A percentile compares a stretch with the other conserved stretches of the same genome.
Conservation (phyloP, 2,888 invertebrate species). For the Erebia palarica region DNA sequence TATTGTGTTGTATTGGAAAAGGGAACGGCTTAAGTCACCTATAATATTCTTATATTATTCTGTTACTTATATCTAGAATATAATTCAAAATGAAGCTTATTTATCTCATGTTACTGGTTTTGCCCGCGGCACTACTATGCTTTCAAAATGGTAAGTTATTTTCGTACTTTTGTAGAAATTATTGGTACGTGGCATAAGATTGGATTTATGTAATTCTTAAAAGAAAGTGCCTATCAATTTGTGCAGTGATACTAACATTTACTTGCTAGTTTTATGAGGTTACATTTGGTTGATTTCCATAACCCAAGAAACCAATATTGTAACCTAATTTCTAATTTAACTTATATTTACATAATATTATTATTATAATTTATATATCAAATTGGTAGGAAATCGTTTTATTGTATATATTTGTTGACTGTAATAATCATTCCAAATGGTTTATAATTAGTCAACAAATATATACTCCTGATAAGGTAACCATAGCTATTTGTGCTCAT, state of each 20-base stretch:
- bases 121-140: constrained; percentile 88
- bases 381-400: not conserved
- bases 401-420: not conserved
- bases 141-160: constrained; percentile 86
- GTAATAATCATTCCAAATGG: not conserved
- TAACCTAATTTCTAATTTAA: constrained; percentile 7
- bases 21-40: constrained; percentile 71
- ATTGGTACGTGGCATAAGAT: constrained; percentile 73
- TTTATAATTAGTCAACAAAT: not conserved
- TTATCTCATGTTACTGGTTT: constrained; percentile 84
- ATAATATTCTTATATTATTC: constrained; percentile 51
- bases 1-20: constrained; percentile 51
- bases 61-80: constrained; percentile 50
- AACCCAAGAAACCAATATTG: not conserved
- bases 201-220: constrained; percentile 50
- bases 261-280: not conserved
- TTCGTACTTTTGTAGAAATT: constrained; percentile 50
- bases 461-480: not conserved
- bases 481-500: not conserved
- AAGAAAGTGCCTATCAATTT: constrained; percentile 51
- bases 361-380: not conserved
- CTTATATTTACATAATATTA: too few species aligned
- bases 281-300: not conserved
- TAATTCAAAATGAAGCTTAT: constrained; percentile 85
- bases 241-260: not conserved